A percentile compares a stretch with the other conserved stretches of the same genome.
phyloP scores from a whole-genome alignment of 2,888 invertebrate genomes.

The Ecliptopera silaceata region DNA sequence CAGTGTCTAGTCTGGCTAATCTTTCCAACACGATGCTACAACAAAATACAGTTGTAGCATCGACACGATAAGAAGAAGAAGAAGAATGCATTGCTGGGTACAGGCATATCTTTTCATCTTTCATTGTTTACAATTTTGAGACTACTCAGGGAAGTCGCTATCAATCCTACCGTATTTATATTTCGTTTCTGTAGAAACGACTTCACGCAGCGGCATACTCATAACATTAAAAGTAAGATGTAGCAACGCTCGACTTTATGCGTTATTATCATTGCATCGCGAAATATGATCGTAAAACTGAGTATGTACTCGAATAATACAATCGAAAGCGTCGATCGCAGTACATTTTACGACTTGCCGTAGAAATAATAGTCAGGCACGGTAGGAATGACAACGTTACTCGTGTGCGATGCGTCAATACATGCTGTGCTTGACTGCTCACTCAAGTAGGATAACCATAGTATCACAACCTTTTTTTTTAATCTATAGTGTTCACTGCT shows the following conservation, averaged over 20 bases:
- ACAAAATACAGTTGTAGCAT: too few relatives aligned
- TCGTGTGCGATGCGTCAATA: conserved; percentile 28
- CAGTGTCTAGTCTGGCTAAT: too few relatives aligned
- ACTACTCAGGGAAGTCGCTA: too few relatives aligned
- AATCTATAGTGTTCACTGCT: too few relatives aligned
- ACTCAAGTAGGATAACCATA: conserved; percentile 24
- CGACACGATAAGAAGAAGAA: too few relatives aligned
- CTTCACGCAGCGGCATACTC: background rate
- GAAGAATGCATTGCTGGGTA: too few relatives aligned
- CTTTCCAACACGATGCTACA: too few relatives aligned
- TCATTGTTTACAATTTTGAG: too few relatives aligned
- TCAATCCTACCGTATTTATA: background rate
- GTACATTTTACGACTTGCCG: conserved; percentile 29
- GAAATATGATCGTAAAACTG: conserved; percentile 25
- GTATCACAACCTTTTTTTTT: conserved; percentile 7
- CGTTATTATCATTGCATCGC: conserved; percentile 17
- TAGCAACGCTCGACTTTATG: conserved; percentile 4
- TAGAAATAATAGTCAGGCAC: conserved; percentile 5
- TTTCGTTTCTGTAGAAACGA: background rate
- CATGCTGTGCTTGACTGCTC: conserved; percentile 34
- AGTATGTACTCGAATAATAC: conserved; percentile 28
- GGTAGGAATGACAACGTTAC: conserved; percentile 18
- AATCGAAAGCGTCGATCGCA: conserved; percentile 27
- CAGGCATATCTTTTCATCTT: too few relatives aligned
- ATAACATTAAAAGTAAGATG: background rate